phyloP scores from a whole-genome alignment of 2,797 vertebrate species.

The Hydrophis major region DNA sequence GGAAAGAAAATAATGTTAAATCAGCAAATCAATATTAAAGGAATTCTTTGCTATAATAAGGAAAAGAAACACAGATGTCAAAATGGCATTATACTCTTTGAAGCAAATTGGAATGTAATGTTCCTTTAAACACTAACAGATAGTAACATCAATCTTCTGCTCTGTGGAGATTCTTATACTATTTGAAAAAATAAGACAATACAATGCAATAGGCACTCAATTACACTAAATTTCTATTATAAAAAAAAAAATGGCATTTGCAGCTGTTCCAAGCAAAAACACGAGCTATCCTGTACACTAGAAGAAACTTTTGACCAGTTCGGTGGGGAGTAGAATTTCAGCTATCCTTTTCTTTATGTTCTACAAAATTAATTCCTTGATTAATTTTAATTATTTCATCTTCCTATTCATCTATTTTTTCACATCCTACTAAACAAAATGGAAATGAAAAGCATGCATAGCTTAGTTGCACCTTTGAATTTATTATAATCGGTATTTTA shows the following conservation, averaged over 20 bases:
- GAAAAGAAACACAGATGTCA: neutral
- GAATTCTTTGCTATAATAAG: neutral
- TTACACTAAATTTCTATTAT: neutral
- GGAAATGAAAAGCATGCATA: neutral
- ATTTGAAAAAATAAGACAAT: neutral
- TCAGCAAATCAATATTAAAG: neutral
- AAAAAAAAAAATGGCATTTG: neutral
- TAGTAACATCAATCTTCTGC: neutral
- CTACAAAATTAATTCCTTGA: neutral
- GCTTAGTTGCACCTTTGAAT: neutral
- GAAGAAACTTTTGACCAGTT: neutral
- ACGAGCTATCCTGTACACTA: neutral
- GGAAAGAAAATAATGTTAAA: neutral
- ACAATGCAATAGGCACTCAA: neutral
- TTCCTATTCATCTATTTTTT: too few relatives aligned
- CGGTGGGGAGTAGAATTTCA: neutral
- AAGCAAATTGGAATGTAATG: neutral
- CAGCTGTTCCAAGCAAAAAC: neutral
- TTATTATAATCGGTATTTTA: neutral
- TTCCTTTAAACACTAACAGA: neutral
- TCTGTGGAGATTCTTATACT: neutral
- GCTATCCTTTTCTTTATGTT: neutral
- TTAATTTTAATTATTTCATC: neutral
- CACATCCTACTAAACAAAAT: neutral
- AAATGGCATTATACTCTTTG: neutral